phyloP scores from a whole-genome alignment of 2,888 invertebrate genomes.

The Steinernema carpocapsae region DNA sequence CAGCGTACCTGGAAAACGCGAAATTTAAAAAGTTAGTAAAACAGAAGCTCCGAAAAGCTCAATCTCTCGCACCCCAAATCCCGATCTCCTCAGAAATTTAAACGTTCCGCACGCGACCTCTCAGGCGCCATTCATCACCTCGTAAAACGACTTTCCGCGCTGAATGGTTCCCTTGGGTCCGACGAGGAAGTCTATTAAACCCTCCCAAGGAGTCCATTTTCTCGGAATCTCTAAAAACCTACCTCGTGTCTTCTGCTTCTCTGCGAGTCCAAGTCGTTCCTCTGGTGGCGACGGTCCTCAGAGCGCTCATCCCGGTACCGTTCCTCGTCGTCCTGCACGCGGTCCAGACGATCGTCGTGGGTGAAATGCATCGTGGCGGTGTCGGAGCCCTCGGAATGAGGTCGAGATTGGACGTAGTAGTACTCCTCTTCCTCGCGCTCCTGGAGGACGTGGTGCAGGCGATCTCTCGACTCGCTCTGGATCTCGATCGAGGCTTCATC shows the following conservation, averaged over 20 bases:
- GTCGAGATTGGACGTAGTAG: constrained; percentile 46
- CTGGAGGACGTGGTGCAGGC: constrained; percentile 29
- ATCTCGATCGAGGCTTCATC: constrained; percentile 23
- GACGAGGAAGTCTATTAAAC: background rate
- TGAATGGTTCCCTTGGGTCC: background rate
- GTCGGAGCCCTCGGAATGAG: constrained; percentile 56
- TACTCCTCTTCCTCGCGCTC: constrained; percentile 51
- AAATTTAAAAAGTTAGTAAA: no score
- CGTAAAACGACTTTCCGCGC: background rate
- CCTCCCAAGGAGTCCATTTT: background rate
- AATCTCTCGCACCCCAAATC: no score
- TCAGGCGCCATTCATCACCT: background rate
- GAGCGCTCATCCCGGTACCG: background rate
- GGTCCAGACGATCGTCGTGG: constrained; percentile 60
- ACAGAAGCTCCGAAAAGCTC: no score
- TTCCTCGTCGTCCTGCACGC: background rate
- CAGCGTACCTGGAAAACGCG: no score
- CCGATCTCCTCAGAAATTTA: no score
- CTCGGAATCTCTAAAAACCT: background rate
- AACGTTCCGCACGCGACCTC: no score
- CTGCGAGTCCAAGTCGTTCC: background rate
- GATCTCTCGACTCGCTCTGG: background rate
- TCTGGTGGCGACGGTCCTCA: background rate
- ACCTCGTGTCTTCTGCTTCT: constrained; percentile 11
- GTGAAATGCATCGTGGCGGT: constrained; percentile 66